Evolutionary conservation across 1,140 invertebrate genomes (phyloP).

Genomic region (Cyphomyrmex costatus): DNA sequence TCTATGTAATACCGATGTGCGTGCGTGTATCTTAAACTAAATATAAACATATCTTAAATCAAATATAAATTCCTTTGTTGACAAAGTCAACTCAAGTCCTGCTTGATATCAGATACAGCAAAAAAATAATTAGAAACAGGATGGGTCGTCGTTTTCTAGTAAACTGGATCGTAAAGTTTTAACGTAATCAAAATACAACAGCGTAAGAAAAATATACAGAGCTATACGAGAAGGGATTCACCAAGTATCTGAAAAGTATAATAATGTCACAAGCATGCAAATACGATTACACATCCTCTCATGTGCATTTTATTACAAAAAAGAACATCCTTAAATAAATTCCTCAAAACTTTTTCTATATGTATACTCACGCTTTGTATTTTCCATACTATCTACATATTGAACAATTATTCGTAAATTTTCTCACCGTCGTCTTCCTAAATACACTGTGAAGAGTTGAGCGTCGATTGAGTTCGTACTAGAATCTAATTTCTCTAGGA

Average conservation of each 20-base stretch:
- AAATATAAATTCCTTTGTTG: background rate
- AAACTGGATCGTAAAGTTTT: background rate
- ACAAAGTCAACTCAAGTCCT: background rate
- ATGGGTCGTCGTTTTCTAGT: background rate
- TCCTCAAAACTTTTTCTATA: background rate
- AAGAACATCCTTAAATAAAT: background rate
- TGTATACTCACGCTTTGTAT: slow-evolving; percentile 9
- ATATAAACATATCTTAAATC: background rate
- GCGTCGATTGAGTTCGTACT: background rate
- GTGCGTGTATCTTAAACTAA: background rate
- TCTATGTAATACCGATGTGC: slow-evolving; percentile 26
- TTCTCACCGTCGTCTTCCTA: background rate
- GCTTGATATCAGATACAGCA: background rate
- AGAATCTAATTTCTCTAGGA: background rate
- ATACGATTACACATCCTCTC: slow-evolving; percentile 3
- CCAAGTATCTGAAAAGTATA: background rate
- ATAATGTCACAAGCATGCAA: slow-evolving; percentile 23
- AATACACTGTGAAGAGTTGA: background rate
- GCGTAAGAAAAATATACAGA: background rate
- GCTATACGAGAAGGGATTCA: background rate
- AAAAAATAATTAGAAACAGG: slow-evolving; percentile 7
- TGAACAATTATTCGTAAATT: background rate
- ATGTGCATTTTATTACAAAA: background rate
- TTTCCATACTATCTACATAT: background rate
- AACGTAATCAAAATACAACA: background rate